These are phyloP conservation scores for Luidia sarsii DNA, from an alignment of 53 echinoderm and acorn worm species.

Conservation along the genomic window DNA sequence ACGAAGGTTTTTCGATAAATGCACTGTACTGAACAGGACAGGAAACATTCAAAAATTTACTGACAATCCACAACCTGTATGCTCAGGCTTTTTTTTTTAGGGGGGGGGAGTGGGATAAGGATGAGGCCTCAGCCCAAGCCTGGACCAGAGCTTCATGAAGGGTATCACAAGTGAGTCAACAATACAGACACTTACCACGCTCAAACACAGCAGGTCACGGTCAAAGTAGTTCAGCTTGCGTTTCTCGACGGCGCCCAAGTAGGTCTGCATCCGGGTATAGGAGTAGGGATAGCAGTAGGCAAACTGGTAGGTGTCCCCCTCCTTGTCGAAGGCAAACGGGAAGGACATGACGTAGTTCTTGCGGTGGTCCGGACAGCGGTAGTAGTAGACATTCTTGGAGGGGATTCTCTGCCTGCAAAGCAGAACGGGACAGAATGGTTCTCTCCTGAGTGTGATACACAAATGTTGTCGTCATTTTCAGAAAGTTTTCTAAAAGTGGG, in stretches of 20 bases:
- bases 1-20: too few relatives aligned
- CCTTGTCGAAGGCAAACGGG: conserved; percentile 95
- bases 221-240: conserved; percentile 68
- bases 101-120: too few relatives aligned
- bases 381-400: conserved; percentile 97
- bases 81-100: too few relatives aligned
- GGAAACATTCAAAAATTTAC: too few relatives aligned
- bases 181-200: conserved; percentile 84
- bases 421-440: background rate
- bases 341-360: conserved; percentile 99
- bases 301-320: conserved; percentile 93
- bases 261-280: conserved; percentile 86
- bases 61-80: too few relatives aligned
- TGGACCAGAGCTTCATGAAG: too few relatives aligned
- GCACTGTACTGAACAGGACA: too few relatives aligned
- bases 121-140: too few relatives aligned
- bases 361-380: conserved; percentile 94
- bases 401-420: conserved; percentile 91
- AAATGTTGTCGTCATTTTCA: too few relatives aligned
- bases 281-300: conserved; percentile 96
- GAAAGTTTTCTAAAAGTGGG: too few relatives aligned
- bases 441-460: too few relatives aligned
- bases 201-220: conserved; percentile 89
- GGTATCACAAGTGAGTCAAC: too few relatives aligned
- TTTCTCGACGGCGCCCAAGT: conserved; percentile 81